Evolutionary conservation across 2,888 invertebrate genomes (phyloP).

Genomic region (Sphaerophoria rueppellii): DNA sequence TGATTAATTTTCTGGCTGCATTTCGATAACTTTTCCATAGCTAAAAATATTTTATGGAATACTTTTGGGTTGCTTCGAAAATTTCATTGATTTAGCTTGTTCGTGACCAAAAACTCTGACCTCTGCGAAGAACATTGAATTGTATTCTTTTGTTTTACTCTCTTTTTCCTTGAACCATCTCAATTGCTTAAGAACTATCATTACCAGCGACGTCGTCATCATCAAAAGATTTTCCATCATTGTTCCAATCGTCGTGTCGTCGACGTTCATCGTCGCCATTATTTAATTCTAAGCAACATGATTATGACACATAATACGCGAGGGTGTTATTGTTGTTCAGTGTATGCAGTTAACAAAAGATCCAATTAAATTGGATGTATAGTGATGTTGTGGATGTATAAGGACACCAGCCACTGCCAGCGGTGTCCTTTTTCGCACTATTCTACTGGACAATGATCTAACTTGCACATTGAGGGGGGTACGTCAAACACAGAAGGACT

Average conservation of each 20-base stretch:
- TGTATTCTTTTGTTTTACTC: not conserved
- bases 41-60: too few relatives aligned
- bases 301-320: not conserved
- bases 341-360: constrained; percentile 2
- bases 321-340: not conserved
- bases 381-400: not conserved
- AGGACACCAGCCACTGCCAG: not conserved
- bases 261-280: constrained; percentile 12
- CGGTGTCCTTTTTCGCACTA: constrained; percentile 18
- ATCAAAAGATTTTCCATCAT: constrained; percentile 21
- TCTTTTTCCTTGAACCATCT: not conserved
- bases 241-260: not conserved
- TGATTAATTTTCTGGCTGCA: too few relatives aligned
- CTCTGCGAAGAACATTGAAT: not conserved
- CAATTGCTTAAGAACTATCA: constrained; percentile 43
- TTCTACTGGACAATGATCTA: constrained; percentile 7
- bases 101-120: not conserved
- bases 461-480: not conserved
- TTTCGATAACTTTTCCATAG: too few relatives aligned
- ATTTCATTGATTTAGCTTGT: too few relatives aligned
- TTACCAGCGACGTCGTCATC: not conserved
- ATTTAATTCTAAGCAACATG: constrained; percentile 24
- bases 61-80: too few relatives aligned
- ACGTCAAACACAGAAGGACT: constrained; percentile 6
- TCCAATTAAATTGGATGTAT: constrained; percentile 36